Conservation (phyloP, 2,113 vertebrate species). For the Phalacrocorax pelagicus region DNA sequence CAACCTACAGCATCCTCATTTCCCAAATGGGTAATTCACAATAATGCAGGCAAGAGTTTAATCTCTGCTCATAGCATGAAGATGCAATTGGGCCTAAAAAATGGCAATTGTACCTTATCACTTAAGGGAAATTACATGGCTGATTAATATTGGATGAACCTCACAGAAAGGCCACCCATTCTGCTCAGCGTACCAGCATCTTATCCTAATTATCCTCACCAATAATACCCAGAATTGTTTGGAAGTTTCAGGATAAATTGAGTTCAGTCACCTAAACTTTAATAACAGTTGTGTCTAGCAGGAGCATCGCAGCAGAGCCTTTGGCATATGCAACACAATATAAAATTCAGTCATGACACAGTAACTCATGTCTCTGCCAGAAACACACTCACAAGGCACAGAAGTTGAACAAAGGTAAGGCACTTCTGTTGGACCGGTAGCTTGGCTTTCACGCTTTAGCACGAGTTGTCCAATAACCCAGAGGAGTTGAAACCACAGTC, state of each 20-base stretch:
- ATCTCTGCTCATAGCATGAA: background rate
- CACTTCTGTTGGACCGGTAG: background rate
- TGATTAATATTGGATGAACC: background rate
- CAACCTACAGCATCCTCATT: background rate
- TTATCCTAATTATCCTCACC: background rate
- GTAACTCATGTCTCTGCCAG: background rate
- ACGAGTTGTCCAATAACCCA: background rate
- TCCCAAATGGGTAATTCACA: background rate
- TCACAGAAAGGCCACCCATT: background rate
- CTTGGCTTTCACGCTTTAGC: background rate
- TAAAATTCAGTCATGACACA: background rate
- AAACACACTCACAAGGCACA: background rate
- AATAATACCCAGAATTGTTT: background rate
- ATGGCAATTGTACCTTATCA: background rate
- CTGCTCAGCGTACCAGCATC: background rate
- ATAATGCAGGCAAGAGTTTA: background rate
- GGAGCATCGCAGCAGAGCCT: background rate
- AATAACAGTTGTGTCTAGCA: background rate
- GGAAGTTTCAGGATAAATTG: background rate
- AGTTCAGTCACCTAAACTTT: background rate
- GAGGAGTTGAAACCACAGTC: background rate
- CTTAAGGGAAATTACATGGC: background rate
- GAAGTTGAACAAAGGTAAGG: background rate
- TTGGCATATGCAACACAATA: background rate
- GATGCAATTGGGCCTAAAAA: background rate